phyloP scores from a whole-genome alignment of 2,888 invertebrate species.

The Stenchaetothrips biformis region DNA sequence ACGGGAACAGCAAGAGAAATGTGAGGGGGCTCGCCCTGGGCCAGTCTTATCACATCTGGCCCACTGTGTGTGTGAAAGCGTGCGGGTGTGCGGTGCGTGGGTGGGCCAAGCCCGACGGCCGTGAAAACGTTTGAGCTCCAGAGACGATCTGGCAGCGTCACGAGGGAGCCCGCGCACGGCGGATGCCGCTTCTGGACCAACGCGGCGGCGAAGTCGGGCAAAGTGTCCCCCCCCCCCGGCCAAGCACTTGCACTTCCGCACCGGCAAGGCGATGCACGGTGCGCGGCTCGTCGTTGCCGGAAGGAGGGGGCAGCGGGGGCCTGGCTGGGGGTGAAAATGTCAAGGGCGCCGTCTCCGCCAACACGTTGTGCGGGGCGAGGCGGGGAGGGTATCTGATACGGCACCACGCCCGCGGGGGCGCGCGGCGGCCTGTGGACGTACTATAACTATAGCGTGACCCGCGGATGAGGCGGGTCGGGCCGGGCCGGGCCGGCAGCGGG shows the following conservation, averaged over 20 bases:
- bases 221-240: too few species aligned
- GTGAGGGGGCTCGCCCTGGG: neutral
- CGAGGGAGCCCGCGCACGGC: too few species aligned
- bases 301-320: neutral
- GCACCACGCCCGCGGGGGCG: neutral
- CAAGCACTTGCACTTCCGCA: neutral
- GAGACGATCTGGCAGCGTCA: too few species aligned
- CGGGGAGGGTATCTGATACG: neutral
- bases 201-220: too few species aligned
- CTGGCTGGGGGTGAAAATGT: neutral
- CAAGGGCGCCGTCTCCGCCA: neutral
- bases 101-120: neutral
- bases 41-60: neutral
- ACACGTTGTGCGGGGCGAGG: too few species aligned
- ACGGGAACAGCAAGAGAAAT: too few species aligned
- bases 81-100: neutral
- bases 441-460: too few species aligned
- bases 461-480: too few species aligned
- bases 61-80: neutral
- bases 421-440: neutral
- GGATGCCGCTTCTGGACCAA: too few species aligned
- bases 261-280: neutral
- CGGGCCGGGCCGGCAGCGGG: too few species aligned
- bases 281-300: neutral
- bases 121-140: too few species aligned